Evolutionary conservation across 2,113 vertebrate genomes (phyloP), one percentile per base, ranked within the genome.

Genomic region (Bombycilla garrulus): DNA sequence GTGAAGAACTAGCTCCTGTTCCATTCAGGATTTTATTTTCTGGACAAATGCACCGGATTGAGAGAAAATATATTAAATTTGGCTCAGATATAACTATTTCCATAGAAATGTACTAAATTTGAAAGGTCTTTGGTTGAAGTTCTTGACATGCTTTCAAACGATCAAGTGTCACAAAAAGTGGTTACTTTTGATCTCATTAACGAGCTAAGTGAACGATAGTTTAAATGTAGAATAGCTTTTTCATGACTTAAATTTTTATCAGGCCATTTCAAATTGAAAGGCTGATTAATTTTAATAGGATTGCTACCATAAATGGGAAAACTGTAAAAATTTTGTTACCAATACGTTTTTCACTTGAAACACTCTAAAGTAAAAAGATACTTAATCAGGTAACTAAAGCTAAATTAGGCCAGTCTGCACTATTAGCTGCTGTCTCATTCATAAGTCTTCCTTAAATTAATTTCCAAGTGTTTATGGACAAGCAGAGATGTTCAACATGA

Each of bases 261-360:
- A 81, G 81, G 50, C 67, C 74, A 22, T 72, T 97, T 70, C 66
- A 93, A 97, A 70, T 71, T 67, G 94, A 92, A 95, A 67, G 79
- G 48, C 51, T 78, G 90, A 90, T 94, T 86, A 90, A 94, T 95
- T 94, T 97, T 92, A 65, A 97, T 96, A 86, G n/a, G 79, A 91
- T 71, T 89, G 88, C 65, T 92, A 58, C 81, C 79, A 95, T 85
- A 92, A 83, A 84, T 94, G 56, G 44, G 57, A 92, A 97, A 96
- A 93, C 42, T 94, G 56, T 76, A 94, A 87, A 94, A 94, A 77
- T 94, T 95, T 83, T 91, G 93, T 82, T 95, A 70, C 77, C 84
- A 95, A 87, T 84, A 17, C 60, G 56, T 93, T 96, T 88, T 91
- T 96, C 65, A 78, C 86, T 88, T 54, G 38, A 76, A 94, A 78